Percentiles rank a stretch among this genome's conserved stretches.
Conservation (phyloP, 2,888 invertebrate species). For the Callosobruchus maculatus region DNA sequence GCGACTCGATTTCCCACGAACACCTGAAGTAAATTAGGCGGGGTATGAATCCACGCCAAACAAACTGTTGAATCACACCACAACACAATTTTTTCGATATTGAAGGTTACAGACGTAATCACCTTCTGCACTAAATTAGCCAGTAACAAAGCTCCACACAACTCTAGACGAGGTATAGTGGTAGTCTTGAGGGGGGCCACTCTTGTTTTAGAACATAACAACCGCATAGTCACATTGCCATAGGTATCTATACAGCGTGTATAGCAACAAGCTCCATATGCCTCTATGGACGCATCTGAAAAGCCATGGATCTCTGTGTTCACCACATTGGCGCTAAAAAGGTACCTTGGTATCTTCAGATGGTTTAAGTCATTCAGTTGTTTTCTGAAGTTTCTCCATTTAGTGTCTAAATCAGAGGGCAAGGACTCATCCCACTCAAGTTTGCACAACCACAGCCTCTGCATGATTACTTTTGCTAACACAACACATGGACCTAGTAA, state of each 20-base stretch:
- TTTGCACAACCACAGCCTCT: too few relatives aligned
- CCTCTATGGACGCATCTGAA: too few relatives aligned
- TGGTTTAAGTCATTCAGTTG: too few relatives aligned
- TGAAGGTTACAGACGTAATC: background rate
- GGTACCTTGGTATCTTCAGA: too few relatives aligned
- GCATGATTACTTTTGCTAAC: too few relatives aligned
- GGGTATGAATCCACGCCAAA: background rate
- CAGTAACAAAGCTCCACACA: conserved; percentile 6
- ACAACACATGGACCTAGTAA: too few relatives aligned
- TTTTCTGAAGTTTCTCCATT: too few relatives aligned
- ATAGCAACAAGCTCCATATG: too few relatives aligned
- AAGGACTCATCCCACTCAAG: too few relatives aligned
- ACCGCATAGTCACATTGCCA: background rate
- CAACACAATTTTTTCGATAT: background rate
- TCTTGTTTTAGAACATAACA: background rate
- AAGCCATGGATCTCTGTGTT: too few relatives aligned
- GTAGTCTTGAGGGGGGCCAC: conserved; percentile 4
- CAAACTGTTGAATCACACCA: conserved; percentile 5
- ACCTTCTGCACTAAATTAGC: conserved; percentile 4
- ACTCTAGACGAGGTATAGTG: conserved; percentile 5
- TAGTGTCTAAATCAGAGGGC: too few relatives aligned
- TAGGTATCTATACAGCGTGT: background rate
- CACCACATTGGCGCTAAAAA: too few relatives aligned
- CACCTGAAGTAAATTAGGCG: conserved; percentile 1
- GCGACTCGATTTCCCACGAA: conserved; percentile 7